Conservation (phyloP, 2,888 invertebrate species). For the Argynnis bischoffii region DNA sequence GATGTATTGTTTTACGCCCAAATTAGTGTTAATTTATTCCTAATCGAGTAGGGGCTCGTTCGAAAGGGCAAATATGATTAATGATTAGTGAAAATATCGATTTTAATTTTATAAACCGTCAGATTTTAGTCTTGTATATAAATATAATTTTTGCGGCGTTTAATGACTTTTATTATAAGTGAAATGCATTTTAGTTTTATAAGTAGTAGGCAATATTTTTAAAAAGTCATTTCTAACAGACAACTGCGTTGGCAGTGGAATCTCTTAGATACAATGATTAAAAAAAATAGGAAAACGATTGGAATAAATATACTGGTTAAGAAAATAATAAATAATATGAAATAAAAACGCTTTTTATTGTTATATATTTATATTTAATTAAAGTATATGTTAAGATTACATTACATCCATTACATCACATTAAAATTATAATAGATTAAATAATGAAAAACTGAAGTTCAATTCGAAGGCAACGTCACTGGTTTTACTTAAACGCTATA, state of each 20-base stretch:
- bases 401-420: background rate
- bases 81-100: slow-evolving; percentile 67
- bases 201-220: slow-evolving; percentile 81
- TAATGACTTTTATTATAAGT: slow-evolving; percentile 72
- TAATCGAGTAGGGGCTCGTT: slow-evolving; percentile 56
- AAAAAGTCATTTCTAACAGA: slow-evolving; percentile 77
- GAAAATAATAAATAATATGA: slow-evolving; percentile 82
- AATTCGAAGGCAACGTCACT: background rate
- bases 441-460: background rate
- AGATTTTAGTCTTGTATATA: slow-evolving; percentile 78
- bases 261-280: slow-evolving; percentile 80
- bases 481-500: background rate
- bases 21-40: slow-evolving; percentile 38
- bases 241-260: slow-evolving; percentile 74
- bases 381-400: slow-evolving; percentile 1
- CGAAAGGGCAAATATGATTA: slow-evolving; percentile 54
- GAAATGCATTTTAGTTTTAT: slow-evolving; percentile 82
- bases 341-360: slow-evolving; percentile 53
- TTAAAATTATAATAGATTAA: background rate
- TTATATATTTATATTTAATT: slow-evolving; percentile 7
- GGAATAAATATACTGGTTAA: slow-evolving; percentile 80
- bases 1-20: slow-evolving; percentile 37
- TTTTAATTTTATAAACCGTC: slow-evolving; percentile 72
- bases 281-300: slow-evolving; percentile 80
- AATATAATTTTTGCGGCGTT: slow-evolving; percentile 79